A percentile compares a stretch with the other conserved stretches of the same genome.
Conservation (phyloP, 92 coral and sea anemone species). For the Ricordea florida region DNA sequence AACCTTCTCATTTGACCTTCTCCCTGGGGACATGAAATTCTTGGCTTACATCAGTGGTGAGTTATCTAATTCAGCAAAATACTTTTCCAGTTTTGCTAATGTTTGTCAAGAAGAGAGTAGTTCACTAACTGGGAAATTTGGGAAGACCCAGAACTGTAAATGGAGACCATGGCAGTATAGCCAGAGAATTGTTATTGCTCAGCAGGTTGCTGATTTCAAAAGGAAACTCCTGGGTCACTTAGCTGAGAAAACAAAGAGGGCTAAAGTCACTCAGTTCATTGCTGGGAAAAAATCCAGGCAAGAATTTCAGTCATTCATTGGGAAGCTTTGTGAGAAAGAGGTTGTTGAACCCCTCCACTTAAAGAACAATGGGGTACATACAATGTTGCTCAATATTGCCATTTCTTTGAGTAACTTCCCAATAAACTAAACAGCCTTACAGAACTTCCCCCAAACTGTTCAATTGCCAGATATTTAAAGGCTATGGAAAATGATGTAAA, state of each 20-base stretch:
- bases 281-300: slow-evolving; percentile 50
- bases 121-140: slow-evolving; percentile 41
- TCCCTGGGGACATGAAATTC: slow-evolving; percentile 64
- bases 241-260: slow-evolving; percentile 4
- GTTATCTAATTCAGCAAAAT: slow-evolving; percentile 25
- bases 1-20: slow-evolving; percentile 50
- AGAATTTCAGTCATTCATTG: slow-evolving; percentile 47
- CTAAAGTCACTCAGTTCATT: slow-evolving; percentile 23
- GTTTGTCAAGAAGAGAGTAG: slow-evolving; percentile 3
- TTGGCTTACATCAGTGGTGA: slow-evolving; percentile 54
- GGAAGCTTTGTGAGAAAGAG: slow-evolving; percentile 47
- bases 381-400: slow-evolving; percentile 17
- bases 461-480: slow-evolving; percentile 34
- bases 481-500: slow-evolving; percentile 49
- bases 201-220: slow-evolving; percentile 44
- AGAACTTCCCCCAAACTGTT: slow-evolving; percentile 30
- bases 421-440: neutral
- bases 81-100: slow-evolving; percentile 65
- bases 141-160: slow-evolving; percentile 9
- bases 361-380: slow-evolving; percentile 54
- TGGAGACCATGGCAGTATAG: slow-evolving; percentile 55
- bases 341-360: slow-evolving; percentile 43
- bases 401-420: slow-evolving; percentile 33
- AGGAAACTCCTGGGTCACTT: neutral
- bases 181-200: slow-evolving; percentile 24